Evolutionary conservation across 2,797 vertebrate genomes (phyloP), one percentile per base, ranked within the genome.

Genomic region (Anolis apletophallus): DNA sequence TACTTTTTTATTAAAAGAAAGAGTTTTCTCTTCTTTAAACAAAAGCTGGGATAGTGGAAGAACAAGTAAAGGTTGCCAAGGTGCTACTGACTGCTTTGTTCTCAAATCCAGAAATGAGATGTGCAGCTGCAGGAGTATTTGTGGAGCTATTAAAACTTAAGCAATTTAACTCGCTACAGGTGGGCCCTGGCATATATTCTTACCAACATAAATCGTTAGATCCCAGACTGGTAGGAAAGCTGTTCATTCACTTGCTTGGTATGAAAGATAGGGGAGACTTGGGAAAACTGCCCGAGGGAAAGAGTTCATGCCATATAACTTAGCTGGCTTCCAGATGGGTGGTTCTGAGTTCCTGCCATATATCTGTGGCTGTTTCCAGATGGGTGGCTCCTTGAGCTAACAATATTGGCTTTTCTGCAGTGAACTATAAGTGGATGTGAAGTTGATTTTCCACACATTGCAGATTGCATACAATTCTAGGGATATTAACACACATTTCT

Each of bases 131-230:
- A 84, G 46, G 46, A 75, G 61, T 23, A 55, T 76, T 67, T n/a
- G 36, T 54, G 59, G 32, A 84, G 36, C 59, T 84, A 54, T 77
- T 26, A 52, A 76, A 67, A 26, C 68, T 84, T 36, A 84, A 77
- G 55, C n/a, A 55, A 26, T 84, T 84, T 76, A 50, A 54, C 36
- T 76, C 19, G 19, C 73, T 67, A 16, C 34, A 76, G 29, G 19
- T 40, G 29, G 59, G 73, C 21, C n/a, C 32, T 26, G 40, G 46
- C n/a, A 67, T 84, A 67, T 84, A 54, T 76, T 84, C 12, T 26
- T 34, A 67, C 46, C 59, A 75, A 36, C 5, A 54, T 64, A 76
- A 84, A 61, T 52, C 13, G n/a, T 76, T 84, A 67, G 73, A 26
- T 77, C 46, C n/a, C 54, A 1, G 67, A 26, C 52, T 72, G 50